Conservation (phyloP, 1,140 invertebrate species). For the Pseudomyrmex cubaensis region DNA sequence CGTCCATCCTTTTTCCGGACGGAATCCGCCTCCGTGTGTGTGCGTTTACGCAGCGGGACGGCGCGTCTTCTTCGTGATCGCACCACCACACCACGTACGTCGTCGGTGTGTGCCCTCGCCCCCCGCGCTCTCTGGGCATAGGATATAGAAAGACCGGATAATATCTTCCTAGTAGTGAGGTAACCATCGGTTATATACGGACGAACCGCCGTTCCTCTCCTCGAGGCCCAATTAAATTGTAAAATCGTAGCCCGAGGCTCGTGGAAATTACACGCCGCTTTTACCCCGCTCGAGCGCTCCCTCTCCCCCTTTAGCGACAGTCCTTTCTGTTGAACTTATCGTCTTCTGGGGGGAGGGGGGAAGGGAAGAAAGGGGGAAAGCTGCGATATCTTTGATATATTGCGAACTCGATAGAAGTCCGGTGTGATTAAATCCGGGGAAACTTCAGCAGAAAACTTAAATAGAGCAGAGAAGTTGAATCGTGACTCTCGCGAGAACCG, state of each 20-base stretch:
- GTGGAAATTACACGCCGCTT: conserved; percentile 67
- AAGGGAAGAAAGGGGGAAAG: background rate
- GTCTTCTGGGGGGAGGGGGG: background rate
- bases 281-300: conserved; percentile 27
- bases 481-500: no score
- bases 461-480: no score
- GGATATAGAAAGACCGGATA: conserved; percentile 58
- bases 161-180: conserved; percentile 74
- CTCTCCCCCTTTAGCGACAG: conserved; percentile 56
- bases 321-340: conserved; percentile 20
- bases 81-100: conserved; percentile 38
- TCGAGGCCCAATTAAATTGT: conserved; percentile 72
- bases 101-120: conserved; percentile 43
- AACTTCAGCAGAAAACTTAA: background rate
- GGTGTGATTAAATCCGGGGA: background rate
- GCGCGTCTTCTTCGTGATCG: conserved; percentile 20
- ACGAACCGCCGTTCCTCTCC: conserved; percentile 54
- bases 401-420: no score
- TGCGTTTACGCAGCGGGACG: conserved; percentile 41
- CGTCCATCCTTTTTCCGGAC: background rate
- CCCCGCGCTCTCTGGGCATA: conserved; percentile 19
- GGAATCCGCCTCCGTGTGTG: background rate
- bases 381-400: background rate
- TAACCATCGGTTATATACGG: conserved; percentile 68
- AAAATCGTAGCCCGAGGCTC: conserved; percentile 68